phyloP scores from a whole-genome alignment of 2,113 vertebrate genomes.

The Syrmaticus mikado region DNA sequence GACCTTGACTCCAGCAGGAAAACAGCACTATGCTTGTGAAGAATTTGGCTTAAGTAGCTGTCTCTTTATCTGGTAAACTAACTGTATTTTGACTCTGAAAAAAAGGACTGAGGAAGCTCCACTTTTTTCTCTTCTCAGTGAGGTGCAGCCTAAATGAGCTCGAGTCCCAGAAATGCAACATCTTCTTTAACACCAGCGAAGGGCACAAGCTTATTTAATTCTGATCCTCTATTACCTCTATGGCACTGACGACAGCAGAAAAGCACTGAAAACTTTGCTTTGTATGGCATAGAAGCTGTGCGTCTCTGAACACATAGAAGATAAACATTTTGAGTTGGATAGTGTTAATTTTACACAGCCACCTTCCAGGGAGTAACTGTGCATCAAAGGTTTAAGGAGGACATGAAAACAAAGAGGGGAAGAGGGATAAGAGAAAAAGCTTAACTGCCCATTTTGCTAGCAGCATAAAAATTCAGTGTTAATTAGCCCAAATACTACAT shows the following conservation, averaged over 20 bases:
- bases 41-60: background rate
- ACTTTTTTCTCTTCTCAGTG: background rate
- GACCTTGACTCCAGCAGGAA: background rate
- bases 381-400: background rate
- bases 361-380: background rate
- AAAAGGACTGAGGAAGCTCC: background rate
- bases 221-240: background rate
- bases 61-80: background rate
- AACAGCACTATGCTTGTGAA: background rate
- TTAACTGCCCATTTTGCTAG: background rate
- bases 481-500: background rate
- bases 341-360: background rate
- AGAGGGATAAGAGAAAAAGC: background rate
- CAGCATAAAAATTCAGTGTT: background rate
- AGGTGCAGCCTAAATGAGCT: background rate
- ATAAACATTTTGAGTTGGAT: background rate
- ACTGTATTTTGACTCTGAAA: background rate
- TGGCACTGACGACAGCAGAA: background rate
- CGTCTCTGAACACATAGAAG: background rate
- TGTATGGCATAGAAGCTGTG: background rate
- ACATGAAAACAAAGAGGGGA: background rate
- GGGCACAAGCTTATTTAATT: background rate
- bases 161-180: background rate
- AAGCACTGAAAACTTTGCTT: background rate
- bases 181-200: background rate